Conservation (phyloP, 2,113 vertebrate species). For the Willisornis vidua region DNA sequence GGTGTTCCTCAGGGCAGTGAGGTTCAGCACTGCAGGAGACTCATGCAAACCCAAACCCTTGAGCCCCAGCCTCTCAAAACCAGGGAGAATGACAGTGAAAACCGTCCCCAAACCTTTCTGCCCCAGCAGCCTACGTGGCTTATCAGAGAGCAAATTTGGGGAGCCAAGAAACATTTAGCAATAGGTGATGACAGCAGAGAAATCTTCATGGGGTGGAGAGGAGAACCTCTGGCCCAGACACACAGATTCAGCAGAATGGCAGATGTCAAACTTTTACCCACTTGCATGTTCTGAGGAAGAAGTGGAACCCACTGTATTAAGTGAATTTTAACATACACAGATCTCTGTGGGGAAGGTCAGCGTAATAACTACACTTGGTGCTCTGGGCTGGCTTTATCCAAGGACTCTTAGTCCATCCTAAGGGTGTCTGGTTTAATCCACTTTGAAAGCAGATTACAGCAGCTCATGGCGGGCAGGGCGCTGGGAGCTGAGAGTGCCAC, state of each 20-base stretch:
- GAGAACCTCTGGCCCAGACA: not conserved
- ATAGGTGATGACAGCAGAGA: not conserved
- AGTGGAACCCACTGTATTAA: rapidly evolving
- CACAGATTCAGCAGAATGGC: not conserved
- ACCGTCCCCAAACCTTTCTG: not conserved
- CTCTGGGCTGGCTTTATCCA: not conserved
- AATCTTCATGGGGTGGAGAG: not conserved
- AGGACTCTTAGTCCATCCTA: not conserved
- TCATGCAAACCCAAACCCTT: not conserved
- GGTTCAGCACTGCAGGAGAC: not conserved
- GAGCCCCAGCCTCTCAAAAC: not conserved
- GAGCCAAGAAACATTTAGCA: not conserved
- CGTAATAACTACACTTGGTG: not conserved
- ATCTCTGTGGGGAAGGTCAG: not conserved
- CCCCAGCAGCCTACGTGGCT: not conserved
- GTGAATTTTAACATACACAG: not conserved
- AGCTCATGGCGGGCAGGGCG: not conserved
- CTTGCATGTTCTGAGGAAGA: not conserved
- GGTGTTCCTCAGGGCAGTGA: not conserved
- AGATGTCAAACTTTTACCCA: not conserved
- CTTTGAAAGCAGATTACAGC: not conserved
- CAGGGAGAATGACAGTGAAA: not conserved
- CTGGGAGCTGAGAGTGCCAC: not conserved
- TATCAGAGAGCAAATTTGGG: not conserved
- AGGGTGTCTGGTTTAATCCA: not conserved